Evolutionary conservation across 2,113 vertebrate genomes (phyloP).

Genomic region (Thymallus thymallus): DNA sequence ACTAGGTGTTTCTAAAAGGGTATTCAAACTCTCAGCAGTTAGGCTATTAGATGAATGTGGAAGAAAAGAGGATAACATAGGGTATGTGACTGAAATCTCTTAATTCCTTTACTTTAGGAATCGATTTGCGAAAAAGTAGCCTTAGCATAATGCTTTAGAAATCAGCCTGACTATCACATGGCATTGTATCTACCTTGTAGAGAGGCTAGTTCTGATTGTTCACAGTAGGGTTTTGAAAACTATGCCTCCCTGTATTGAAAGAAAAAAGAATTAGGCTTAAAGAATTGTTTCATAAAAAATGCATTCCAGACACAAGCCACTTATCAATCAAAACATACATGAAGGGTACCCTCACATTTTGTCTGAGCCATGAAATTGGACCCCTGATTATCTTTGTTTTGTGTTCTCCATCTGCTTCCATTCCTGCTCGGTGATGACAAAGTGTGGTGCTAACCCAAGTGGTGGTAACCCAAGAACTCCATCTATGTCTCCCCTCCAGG

Average conservation of each 20-base stretch:
- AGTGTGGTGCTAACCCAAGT: background rate
- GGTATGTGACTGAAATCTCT: too few species aligned
- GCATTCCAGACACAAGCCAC: conserved; percentile 26
- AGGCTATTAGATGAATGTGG: background rate
- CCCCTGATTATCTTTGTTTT: background rate
- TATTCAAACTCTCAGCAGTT: background rate
- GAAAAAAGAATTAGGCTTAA: too few species aligned
- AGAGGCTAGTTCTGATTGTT: too few species aligned
- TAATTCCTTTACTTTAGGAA: too few species aligned
- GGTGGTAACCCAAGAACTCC: conserved; percentile 24
- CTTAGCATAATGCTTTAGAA: too few species aligned
- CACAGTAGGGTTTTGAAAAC: too few species aligned
- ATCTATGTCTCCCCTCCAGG: conserved; percentile 8
- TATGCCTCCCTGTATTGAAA: too few species aligned
- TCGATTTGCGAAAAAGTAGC: too few species aligned
- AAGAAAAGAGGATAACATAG: background rate
- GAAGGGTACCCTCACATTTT: conserved; percentile 20
- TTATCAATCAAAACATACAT: conserved; percentile 24
- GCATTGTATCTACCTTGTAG: too few species aligned
- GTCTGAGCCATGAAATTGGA: conserved; percentile 17
- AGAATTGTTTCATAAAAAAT: background rate
- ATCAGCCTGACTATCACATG: too few species aligned
- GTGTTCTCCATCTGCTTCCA: too few species aligned
- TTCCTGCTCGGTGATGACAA: conserved; percentile 2
- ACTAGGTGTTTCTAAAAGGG: too few species aligned